A percentile compares a stretch with the other conserved stretches of the same genome.
Evolutionary conservation across 1,140 invertebrate species (phyloP).

Genomic region (Heliconius nattereri): DNA sequence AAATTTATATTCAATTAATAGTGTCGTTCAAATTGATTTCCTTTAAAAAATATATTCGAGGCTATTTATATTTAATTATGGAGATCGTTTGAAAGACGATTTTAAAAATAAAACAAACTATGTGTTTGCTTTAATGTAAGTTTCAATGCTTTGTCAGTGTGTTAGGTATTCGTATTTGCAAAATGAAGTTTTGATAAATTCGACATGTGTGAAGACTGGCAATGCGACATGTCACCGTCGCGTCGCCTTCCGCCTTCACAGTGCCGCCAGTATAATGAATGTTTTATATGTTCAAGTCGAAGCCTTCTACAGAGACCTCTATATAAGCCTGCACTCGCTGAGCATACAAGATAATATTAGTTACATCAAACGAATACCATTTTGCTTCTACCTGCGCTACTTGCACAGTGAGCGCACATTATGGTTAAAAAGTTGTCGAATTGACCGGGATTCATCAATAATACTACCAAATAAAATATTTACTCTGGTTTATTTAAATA

Average conservation of each 20-base stretch:
- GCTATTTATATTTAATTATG: background rate
- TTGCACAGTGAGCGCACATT: background rate
- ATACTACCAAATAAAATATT: slow-evolving; percentile 74
- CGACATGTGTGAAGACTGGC: slow-evolving; percentile 4
- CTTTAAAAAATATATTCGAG: background rate
- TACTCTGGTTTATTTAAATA: slow-evolving; percentile 79
- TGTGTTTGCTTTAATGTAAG: too few relatives aligned
- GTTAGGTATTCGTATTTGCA: slow-evolving; percentile 20
- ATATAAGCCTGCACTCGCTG: slow-evolving; percentile 9
- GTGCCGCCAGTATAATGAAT: background rate
- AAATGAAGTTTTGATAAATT: slow-evolving; percentile 13
- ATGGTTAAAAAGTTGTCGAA: slow-evolving; percentile 32
- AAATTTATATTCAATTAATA: background rate
- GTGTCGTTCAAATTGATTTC: background rate
- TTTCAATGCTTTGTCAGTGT: slow-evolving; percentile 21
- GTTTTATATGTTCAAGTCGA: background rate
- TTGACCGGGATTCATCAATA: slow-evolving; percentile 63
- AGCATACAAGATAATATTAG: background rate
- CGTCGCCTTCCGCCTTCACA: background rate
- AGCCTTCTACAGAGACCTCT: background rate
- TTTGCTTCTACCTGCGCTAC: slow-evolving; percentile 32
- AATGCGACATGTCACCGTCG: background rate
- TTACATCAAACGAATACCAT: background rate
- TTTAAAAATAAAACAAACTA: background rate
- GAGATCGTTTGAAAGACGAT: background rate